Evolutionary conservation across 2,113 vertebrate genomes (phyloP).

Genomic region (Fregetta grallaria): DNA sequence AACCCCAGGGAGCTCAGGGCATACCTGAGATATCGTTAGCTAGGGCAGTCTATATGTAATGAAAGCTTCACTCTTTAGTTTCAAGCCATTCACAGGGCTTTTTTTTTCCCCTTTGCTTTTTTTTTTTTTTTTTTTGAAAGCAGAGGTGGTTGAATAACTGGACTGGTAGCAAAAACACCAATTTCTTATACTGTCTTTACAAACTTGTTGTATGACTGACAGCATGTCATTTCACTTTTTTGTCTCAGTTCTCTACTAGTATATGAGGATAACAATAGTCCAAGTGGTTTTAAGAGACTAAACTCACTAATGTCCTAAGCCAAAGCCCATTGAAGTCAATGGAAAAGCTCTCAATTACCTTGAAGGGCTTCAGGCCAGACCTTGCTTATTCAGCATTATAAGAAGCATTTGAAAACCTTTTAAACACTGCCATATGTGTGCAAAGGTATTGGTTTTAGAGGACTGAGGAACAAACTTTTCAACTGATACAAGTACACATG

Average conservation of each 20-base stretch:
- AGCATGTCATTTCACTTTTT: background rate
- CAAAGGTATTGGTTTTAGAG: background rate
- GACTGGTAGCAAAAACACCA: background rate
- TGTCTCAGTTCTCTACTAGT: background rate
- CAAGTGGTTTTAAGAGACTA: background rate
- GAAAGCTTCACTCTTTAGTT: background rate
- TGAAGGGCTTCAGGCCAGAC: conserved; percentile 1
- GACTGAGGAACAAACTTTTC: background rate
- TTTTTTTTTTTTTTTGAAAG: background rate
- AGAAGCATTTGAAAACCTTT: conserved; percentile 7
- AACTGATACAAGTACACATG: background rate
- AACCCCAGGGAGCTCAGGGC: background rate
- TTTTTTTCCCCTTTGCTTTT: background rate
- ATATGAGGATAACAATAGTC: background rate
- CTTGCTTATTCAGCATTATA: background rate
- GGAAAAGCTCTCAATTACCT: background rate
- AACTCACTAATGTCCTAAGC: background rate
- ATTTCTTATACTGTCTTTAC: background rate
- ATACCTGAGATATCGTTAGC: background rate
- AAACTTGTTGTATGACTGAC: background rate
- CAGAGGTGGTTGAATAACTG: background rate
- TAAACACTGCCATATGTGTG: background rate
- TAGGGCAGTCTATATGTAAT: background rate
- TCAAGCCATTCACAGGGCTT: background rate
- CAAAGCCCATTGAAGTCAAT: background rate